Percentiles rank a stretch among this genome's conserved stretches.
Evolutionary conservation across 2,113 vertebrate species (phyloP).

Genomic region (Macquaria australasica): DNA sequence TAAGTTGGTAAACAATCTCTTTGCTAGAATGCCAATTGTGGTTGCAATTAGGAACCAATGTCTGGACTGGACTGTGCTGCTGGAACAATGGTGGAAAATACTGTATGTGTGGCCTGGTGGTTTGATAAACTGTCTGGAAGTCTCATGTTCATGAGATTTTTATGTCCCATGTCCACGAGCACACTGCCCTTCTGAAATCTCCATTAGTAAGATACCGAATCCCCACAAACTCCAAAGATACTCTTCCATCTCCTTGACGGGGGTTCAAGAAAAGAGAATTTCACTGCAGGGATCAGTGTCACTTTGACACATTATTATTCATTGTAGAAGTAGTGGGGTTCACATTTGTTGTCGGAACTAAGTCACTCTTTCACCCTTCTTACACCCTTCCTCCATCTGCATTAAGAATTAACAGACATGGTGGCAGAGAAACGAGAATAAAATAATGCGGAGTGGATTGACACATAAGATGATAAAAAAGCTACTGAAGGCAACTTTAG

Average conservation of each 20-base stretch:
- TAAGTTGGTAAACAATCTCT: constrained; percentile 33
- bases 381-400: constrained; percentile 18
- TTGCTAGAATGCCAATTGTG: constrained; percentile 10
- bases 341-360: constrained; percentile 34
- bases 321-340: constrained; percentile 11
- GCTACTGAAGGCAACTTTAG: background rate
- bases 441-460: constrained; percentile 10
- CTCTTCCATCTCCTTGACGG: constrained; percentile 16
- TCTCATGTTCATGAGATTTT: constrained; percentile 23
- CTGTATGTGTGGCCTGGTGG: constrained; percentile 1
- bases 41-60: background rate
- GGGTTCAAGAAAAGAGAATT: constrained; percentile 37
- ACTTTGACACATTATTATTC: constrained; percentile 30
- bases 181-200: constrained; percentile 25
- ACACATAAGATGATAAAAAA: background rate
- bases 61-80: background rate
- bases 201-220: constrained; percentile 34
- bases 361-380: constrained; percentile 11
- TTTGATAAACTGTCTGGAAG: constrained; percentile 14
- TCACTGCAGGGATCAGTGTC: constrained; percentile 28
- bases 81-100: background rate
- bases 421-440: background rate
- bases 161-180: background rate
- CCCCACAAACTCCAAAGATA: constrained; percentile 21
- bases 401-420: constrained; percentile 38